Percentiles rank a stretch among this genome's conserved stretches.
Conservation (phyloP, 35 echinoderm and acorn worm genomes). For the Chiridota heheva region DNA sequence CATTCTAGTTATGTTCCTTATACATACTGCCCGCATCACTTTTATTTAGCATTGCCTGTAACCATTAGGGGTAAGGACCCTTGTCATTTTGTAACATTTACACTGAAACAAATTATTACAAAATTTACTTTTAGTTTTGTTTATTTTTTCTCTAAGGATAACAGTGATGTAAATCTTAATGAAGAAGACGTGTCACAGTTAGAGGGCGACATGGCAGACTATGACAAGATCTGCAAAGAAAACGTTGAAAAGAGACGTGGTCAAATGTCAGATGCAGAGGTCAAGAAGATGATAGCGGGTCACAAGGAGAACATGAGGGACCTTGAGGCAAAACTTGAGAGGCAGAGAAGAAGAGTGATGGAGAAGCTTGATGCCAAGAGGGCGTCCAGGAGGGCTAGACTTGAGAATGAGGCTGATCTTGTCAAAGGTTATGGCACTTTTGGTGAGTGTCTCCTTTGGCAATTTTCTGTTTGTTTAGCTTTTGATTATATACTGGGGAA, state of each 20-base stretch:
- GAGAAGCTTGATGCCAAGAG: neutral
- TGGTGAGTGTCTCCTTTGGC: constrained; percentile 31
- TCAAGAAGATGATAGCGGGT: constrained; percentile 47
- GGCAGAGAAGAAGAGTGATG: constrained; percentile 46
- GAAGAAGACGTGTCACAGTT: constrained; percentile 62
- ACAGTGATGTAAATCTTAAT: constrained; percentile 28
- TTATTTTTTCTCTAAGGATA: constrained; percentile 4
- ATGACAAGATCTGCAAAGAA: constrained; percentile 32
- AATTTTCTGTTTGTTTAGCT: no score
- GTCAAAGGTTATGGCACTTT: constrained; percentile 17
- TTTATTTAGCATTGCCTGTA: no score
- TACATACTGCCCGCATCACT: no score
- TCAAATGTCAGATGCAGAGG: constrained; percentile 56
- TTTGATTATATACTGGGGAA: no score
- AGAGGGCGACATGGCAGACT: constrained; percentile 37
- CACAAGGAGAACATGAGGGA: constrained; percentile 66
- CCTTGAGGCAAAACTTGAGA: constrained; percentile 44
- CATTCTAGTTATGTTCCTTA: no score
- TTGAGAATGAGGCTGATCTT: constrained; percentile 31
- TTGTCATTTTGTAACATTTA: no score
- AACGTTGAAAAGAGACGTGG: constrained; percentile 45
- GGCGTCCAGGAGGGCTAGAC: constrained; percentile 17
- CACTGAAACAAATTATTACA: no score
- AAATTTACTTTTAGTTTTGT: no score
- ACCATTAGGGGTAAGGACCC: no score